Percentiles rank a stretch among this genome's conserved stretches.
These are phyloP conservation scores for Diaphora mendica DNA, from an alignment of 2,888 invertebrate species.

Conservation along the genomic window DNA sequence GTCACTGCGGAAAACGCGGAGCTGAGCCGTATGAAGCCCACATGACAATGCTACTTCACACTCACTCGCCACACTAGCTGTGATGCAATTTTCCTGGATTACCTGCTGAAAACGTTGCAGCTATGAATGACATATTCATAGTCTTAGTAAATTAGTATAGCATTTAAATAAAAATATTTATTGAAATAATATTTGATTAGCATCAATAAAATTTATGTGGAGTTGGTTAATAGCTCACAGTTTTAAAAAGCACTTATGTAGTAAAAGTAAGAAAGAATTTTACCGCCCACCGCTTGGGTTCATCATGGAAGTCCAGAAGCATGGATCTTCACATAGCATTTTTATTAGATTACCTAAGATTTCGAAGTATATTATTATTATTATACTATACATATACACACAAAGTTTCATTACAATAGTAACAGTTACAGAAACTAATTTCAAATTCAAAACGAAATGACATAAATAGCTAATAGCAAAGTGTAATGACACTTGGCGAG, in stretches of 20 bases:
- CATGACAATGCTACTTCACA: background rate
- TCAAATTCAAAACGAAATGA: background rate
- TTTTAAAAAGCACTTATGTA: background rate
- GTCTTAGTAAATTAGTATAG: background rate
- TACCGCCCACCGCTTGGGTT: background rate
- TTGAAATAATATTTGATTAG: no score
- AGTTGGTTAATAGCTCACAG: background rate
- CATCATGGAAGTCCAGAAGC: no score
- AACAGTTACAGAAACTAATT: background rate
- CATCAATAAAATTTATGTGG: background rate
- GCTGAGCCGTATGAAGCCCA: background rate
- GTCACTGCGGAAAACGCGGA: background rate
- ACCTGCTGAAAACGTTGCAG: background rate
- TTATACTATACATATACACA: no score
- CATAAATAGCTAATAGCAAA: background rate
- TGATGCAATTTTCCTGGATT: constrained; percentile 5
- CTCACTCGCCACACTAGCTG: background rate
- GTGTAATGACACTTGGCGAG: background rate
- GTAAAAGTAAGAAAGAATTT: no score
- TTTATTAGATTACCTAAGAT: no score
- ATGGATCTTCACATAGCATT: no score
- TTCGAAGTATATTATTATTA: no score
- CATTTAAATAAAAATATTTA: background rate
- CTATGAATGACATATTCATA: background rate
- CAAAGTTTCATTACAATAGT: background rate